Evolutionary conservation across 2,113 vertebrate species (phyloP).

Genomic region (Gymnarchus niloticus): DNA sequence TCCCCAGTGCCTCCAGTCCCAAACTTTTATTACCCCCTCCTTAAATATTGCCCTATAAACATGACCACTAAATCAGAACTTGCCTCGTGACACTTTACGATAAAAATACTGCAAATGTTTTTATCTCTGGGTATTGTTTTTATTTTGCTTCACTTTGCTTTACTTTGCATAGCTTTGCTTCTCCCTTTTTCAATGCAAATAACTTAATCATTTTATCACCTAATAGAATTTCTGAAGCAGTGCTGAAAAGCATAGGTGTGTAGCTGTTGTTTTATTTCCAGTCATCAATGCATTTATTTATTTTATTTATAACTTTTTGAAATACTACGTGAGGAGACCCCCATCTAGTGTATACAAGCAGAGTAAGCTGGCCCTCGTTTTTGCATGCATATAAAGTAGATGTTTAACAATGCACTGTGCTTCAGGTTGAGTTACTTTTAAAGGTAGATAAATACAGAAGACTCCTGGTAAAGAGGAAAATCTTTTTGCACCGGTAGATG

Average conservation of each 20-base stretch:
- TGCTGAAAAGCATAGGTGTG: background rate
- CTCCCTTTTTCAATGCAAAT: slow-evolving; percentile 34
- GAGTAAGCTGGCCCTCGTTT: background rate
- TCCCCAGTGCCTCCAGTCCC: slow-evolving; percentile 46
- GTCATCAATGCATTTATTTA: background rate
- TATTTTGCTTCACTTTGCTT: slow-evolving; percentile 55
- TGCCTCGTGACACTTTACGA: background rate
- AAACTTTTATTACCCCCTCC: slow-evolving; percentile 41
- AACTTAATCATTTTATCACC: background rate
- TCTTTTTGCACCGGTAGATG: background rate
- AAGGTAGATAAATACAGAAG: background rate
- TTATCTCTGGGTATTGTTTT: background rate
- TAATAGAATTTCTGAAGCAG: background rate
- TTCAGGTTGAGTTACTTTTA: background rate
- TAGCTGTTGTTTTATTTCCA: background rate
- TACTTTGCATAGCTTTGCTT: slow-evolving; percentile 44
- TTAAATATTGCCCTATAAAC: slow-evolving; percentile 27
- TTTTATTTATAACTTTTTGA: background rate
- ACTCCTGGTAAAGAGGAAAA: background rate
- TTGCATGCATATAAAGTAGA: background rate
- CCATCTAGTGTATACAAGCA: background rate
- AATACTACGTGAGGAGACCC: background rate
- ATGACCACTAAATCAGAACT: background rate
- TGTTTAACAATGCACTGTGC: background rate
- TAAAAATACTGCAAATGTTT: background rate